phyloP scores from a whole-genome alignment of 1,140 invertebrate genomes.

The Drosophila obscura region DNA sequence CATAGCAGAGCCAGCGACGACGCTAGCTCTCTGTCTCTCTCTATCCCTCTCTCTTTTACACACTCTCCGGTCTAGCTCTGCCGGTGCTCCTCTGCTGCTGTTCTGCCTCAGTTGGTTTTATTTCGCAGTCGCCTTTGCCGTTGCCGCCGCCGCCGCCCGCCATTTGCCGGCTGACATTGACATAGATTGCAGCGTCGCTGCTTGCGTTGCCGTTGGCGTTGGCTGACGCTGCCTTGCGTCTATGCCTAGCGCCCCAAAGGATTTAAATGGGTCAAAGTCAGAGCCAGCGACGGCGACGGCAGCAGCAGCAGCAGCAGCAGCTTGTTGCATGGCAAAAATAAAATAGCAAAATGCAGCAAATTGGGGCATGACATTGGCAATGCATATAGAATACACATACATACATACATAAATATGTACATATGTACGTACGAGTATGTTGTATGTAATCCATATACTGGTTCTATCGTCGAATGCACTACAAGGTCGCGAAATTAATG shows the following conservation, averaged over 20 bases:
- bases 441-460: constrained; percentile 21
- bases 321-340: constrained; percentile 73
- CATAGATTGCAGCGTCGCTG: constrained; percentile 63
- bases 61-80: constrained; percentile 20
- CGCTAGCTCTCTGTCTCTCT: constrained; percentile 4
- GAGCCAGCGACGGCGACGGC: constrained; percentile 9
- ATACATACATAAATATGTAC: not conserved
- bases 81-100: constrained; percentile 38
- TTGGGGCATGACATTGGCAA: constrained; percentile 74
- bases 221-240: constrained; percentile 42
- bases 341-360: constrained; percentile 66
- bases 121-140: constrained; percentile 37
- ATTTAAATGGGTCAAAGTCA: constrained; percentile 82
- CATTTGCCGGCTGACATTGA: constrained; percentile 80
- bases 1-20: constrained; percentile 6
- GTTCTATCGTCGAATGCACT: constrained; percentile 58
- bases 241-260: constrained; percentile 73
- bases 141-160: constrained; percentile 58
- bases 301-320: constrained; percentile 22
- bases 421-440: constrained; percentile 1
- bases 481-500: constrained; percentile 55
- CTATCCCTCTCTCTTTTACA: constrained; percentile 23
- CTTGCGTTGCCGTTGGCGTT: constrained; percentile 15
- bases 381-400: constrained; percentile 23
- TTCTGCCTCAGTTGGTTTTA: constrained; percentile 77